phyloP scores from a whole-genome alignment of 2,888 invertebrate species.

The Empis livida region DNA sequence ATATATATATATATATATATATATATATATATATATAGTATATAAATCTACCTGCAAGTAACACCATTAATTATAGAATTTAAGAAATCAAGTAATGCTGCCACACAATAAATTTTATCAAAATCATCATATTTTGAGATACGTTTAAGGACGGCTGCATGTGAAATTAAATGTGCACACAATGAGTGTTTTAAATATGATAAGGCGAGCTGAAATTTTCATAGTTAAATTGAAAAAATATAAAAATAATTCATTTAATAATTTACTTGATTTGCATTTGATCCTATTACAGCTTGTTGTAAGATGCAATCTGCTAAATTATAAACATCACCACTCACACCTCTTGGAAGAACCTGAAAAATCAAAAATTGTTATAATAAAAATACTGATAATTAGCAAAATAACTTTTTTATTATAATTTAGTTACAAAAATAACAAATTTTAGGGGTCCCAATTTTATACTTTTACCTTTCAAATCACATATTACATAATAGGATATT shows the following conservation, averaged over 20 bases:
- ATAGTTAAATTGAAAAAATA: background rate
- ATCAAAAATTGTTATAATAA: background rate
- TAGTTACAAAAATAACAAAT: no score
- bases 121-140: slow-evolving; percentile 81
- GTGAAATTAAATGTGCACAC: slow-evolving; percentile 81
- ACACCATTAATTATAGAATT: slow-evolving; percentile 52
- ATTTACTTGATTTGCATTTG: slow-evolving; percentile 61
- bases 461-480: no score
- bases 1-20: no score
- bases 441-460: no score
- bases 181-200: slow-evolving; percentile 87
- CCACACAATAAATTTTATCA: slow-evolving; percentile 76
- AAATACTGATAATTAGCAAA: no score
- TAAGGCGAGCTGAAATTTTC: slow-evolving; percentile 55
- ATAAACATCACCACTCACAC: slow-evolving; percentile 89
- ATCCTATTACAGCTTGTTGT: slow-evolving; percentile 87
- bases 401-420: no score
- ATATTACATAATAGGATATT: no score
- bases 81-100: slow-evolving; percentile 73
- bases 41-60: slow-evolving; percentile 32
- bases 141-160: slow-evolving; percentile 76
- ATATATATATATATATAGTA: no score
- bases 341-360: slow-evolving; percentile 56
- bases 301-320: slow-evolving; percentile 86
- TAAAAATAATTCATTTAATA: background rate